A percentile compares a stretch with the other conserved stretches of the same genome.
These are phyloP conservation scores for Pogonocherus hispidulus DNA, from an alignment of 2,888 invertebrate species.

Conservation along the genomic window DNA sequence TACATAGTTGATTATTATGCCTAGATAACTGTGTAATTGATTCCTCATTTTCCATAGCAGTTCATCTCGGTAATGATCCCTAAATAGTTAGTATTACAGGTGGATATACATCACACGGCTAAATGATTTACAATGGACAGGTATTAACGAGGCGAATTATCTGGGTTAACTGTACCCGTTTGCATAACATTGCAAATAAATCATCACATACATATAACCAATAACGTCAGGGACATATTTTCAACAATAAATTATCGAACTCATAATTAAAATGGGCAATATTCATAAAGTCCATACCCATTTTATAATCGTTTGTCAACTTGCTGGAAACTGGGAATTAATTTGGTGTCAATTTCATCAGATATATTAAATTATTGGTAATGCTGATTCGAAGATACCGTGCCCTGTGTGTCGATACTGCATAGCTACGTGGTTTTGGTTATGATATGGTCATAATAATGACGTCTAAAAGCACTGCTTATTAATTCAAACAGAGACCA, in stretches of 20 bases:
- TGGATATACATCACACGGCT: conserved; percentile 2
- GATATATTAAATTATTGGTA: conserved; percentile 57
- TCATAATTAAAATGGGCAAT: conserved; percentile 57
- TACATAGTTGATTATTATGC: too few relatives aligned
- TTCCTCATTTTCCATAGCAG: neutral
- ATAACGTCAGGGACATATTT: conserved; percentile 55
- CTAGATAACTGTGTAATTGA: neutral
- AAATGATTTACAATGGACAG: conserved; percentile 12
- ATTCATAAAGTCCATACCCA: conserved; percentile 55
- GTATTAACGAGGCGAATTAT: conserved; percentile 19
- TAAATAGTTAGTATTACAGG: conserved; percentile 7
- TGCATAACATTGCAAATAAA: conserved; percentile 21
- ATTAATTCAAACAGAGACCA: neutral
- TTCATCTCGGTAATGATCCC: neutral
- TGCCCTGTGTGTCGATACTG: conserved; percentile 33
- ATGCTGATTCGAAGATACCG: conserved; percentile 39
- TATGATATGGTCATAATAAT: conserved; percentile 13
- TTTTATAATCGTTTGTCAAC: conserved; percentile 58
- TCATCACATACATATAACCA: conserved; percentile 43
- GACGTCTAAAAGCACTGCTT: neutral
- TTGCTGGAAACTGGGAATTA: conserved; percentile 54
- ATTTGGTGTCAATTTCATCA: conserved; percentile 60
- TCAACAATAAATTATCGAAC: conserved; percentile 51
- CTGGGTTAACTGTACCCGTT: conserved; percentile 1
- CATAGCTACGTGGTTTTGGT: conserved; percentile 22